Percentiles rank a stretch among this genome's conserved stretches.
These are phyloP conservation scores for Arctocebus calabarensis DNA, from an alignment of 2,797 vertebrate genomes.

Conservation along the genomic window DNA sequence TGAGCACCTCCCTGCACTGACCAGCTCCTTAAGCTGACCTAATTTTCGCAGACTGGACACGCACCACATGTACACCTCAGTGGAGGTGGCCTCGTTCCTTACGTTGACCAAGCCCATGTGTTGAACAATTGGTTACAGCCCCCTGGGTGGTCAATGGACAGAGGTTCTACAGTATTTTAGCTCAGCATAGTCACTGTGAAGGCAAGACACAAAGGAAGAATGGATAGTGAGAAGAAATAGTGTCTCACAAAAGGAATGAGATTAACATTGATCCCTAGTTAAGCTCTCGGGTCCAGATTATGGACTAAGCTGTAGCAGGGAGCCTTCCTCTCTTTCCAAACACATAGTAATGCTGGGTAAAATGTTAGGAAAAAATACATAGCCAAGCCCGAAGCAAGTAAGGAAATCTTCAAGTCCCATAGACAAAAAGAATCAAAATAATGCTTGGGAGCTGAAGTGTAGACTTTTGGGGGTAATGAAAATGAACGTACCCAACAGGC, in stretches of 20 bases:
- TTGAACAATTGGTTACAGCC: no score
- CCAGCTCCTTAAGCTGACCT: no score
- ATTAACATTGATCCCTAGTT: conserved; percentile 3
- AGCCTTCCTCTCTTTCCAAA: conserved; percentile 27
- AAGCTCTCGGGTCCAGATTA: conserved; percentile 39
- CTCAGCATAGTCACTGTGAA: background rate
- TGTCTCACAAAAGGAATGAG: background rate
- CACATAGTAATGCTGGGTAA: background rate
- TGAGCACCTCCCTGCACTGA: no score
- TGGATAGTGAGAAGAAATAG: background rate
- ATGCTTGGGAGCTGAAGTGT: background rate
- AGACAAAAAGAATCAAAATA: conserved; percentile 25
- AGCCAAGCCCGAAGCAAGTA: background rate
- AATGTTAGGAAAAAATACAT: background rate
- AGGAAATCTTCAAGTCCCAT: background rate
- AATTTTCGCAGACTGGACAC: no score
- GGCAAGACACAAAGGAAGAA: background rate
- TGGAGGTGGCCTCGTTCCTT: no score
- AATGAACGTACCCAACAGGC: background rate
- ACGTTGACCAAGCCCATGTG: no score
- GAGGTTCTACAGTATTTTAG: background rate
- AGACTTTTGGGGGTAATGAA: background rate
- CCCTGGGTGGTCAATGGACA: no score
- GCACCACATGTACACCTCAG: no score
- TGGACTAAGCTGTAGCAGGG: background rate